phyloP scores from a whole-genome alignment of 2,113 vertebrate species.

The Micronisus gabar region DNA sequence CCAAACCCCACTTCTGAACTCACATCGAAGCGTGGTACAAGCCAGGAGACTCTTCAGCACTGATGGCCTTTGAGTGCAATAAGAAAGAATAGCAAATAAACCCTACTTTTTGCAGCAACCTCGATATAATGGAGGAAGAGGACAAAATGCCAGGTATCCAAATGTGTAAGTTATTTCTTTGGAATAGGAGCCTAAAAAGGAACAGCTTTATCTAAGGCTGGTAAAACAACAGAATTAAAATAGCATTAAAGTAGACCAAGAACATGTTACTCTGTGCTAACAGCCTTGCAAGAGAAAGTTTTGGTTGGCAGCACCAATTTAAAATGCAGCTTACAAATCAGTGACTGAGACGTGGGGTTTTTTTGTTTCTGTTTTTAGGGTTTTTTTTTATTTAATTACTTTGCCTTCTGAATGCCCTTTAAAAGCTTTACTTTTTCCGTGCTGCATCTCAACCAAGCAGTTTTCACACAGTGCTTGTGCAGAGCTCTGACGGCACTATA shows the following conservation, averaged over 20 bases:
- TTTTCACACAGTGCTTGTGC: background rate
- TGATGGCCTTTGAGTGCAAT: rapidly evolving
- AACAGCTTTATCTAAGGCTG: background rate
- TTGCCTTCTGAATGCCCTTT: background rate
- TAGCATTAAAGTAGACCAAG: background rate
- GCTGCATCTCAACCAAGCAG: background rate
- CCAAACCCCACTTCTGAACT: background rate
- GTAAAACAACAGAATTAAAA: background rate
- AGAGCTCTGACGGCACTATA: background rate
- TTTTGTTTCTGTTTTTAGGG: background rate
- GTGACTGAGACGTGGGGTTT: background rate
- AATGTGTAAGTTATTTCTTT: background rate
- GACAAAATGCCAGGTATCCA: background rate
- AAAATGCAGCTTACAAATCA: background rate
- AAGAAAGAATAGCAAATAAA: background rate
- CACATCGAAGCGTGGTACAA: rapidly evolving
- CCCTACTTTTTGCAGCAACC: background rate
- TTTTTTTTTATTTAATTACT: background rate
- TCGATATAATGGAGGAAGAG: background rate
- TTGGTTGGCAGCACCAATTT: background rate
- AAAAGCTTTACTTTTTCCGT: background rate
- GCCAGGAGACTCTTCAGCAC: background rate
- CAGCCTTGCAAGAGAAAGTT: background rate
- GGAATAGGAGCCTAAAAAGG: background rate
- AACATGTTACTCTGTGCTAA: background rate